A percentile compares a stretch with the other conserved stretches of the same genome.
Evolutionary conservation across 2,113 vertebrate species (phyloP).

Genomic region (Neomonachus schauinslandi): DNA sequence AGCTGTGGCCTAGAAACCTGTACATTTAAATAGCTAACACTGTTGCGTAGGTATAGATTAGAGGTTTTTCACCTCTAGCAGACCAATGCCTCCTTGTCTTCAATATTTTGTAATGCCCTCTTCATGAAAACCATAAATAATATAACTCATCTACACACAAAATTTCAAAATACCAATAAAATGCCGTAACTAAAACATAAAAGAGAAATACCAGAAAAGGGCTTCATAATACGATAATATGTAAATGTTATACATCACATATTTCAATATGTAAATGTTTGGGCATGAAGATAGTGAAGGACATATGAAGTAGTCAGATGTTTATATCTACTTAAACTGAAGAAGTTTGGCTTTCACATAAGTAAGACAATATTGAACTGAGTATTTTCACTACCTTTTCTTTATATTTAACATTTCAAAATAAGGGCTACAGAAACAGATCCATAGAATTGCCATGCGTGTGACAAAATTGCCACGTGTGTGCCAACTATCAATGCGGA

Average conservation of each 20-base stretch:
- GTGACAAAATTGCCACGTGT: background rate
- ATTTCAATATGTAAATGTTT: background rate
- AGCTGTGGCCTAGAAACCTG: background rate
- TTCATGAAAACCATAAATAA: background rate
- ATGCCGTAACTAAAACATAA: background rate
- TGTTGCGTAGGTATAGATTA: background rate
- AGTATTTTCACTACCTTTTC: background rate
- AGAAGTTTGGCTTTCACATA: background rate
- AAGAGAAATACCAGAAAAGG: background rate
- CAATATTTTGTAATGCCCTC: background rate
- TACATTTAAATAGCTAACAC: background rate
- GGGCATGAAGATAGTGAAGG: background rate
- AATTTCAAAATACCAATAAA: slow-evolving; percentile 30
- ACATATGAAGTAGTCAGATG: background rate
- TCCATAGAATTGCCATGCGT: background rate
- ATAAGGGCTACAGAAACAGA: background rate
- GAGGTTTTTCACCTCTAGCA: background rate
- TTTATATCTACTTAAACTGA: background rate
- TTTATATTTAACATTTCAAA: background rate
- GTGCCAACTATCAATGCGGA: background rate
- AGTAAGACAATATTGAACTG: background rate
- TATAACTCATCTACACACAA: background rate
- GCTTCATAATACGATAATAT: background rate
- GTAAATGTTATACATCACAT: background rate
- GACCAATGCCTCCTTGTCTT: background rate